A percentile compares a stretch with the other conserved stretches of the same genome.
phyloP scores from a whole-genome alignment of 1,140 invertebrate species.

The Drosophila malerkotliana region DNA sequence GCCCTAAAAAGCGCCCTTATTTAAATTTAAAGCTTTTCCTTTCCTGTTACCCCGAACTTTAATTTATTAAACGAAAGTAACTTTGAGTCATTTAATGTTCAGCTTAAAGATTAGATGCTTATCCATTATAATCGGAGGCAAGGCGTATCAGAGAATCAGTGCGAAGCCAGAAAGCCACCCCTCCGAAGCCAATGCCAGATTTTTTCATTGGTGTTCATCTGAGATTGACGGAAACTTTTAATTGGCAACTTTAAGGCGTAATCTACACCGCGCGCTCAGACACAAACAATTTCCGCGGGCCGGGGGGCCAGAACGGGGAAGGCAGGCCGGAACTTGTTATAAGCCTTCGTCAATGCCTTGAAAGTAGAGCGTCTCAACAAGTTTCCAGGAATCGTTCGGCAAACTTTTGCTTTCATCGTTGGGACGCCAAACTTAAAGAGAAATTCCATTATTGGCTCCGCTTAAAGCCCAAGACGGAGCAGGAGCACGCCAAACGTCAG shows the following conservation, averaged over 20 bases:
- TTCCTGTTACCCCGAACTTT: background rate
- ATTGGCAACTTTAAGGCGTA: constrained; percentile 79
- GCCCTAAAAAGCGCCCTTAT: background rate
- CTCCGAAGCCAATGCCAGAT: background rate
- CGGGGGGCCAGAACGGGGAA: background rate
- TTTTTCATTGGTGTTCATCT: constrained; percentile 6
- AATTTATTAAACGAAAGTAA: no score
- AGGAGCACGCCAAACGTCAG: constrained; percentile 45
- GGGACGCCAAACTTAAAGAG: constrained; percentile 64
- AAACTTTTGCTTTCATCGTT: constrained; percentile 74
- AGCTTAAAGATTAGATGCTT: constrained; percentile 41
- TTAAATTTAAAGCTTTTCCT: background rate
- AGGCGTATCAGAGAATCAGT: constrained; percentile 21
- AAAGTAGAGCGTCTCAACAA: constrained; percentile 62
- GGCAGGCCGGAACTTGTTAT: constrained; percentile 36
- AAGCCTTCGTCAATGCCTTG: constrained; percentile 70
- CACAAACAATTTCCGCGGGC: constrained; percentile 17
- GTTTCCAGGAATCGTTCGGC: constrained; percentile 41
- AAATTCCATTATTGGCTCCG: constrained; percentile 60
- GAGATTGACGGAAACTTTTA: constrained; percentile 67
- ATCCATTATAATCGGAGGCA: constrained; percentile 21
- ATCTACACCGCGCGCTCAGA: constrained; percentile 43
- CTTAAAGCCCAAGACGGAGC: constrained; percentile 32
- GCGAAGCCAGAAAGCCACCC: background rate
- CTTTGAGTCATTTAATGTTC: background rate